Conservation (phyloP, 1,140 invertebrate genomes). For the Hermetia illucens region DNA sequence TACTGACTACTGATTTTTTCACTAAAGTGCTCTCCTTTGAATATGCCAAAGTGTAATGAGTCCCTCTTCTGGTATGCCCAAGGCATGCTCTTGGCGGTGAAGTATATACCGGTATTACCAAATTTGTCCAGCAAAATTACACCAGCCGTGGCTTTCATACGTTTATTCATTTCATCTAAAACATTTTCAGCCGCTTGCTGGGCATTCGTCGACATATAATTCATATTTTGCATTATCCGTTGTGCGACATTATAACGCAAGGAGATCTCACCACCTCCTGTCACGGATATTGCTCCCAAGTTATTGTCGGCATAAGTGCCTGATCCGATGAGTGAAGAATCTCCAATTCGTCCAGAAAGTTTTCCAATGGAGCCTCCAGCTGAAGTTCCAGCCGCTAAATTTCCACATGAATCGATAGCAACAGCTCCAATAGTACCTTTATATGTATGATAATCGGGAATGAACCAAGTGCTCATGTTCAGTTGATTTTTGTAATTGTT, state of each 20-base stretch:
- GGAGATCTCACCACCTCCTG: constrained; percentile 39
- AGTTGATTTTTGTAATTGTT: constrained; percentile 18
- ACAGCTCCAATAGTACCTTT: constrained; percentile 68
- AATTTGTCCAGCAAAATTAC: constrained; percentile 49
- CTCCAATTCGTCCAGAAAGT: constrained; percentile 65
- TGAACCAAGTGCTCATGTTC: not conserved
- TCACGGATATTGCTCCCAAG: constrained; percentile 55
- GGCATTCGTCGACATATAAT: constrained; percentile 3
- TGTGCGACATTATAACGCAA: constrained; percentile 16
- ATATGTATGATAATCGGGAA: not conserved
- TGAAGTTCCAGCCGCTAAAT: constrained; percentile 63
- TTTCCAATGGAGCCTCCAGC: constrained; percentile 77
- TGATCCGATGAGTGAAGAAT: constrained; percentile 54
- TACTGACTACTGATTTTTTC: too few species aligned
- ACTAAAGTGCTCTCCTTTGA: constrained; percentile 17
- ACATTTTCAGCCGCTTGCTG: constrained; percentile 6
- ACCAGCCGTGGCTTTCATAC: constrained; percentile 51
- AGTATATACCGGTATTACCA: constrained; percentile 50
- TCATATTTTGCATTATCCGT: constrained; percentile 7
- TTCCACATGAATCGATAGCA: constrained; percentile 51
- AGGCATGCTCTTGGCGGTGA: constrained; percentile 53
- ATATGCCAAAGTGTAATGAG: constrained; percentile 43
- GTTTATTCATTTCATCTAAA: constrained; percentile 38
- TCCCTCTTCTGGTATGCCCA: constrained; percentile 52
- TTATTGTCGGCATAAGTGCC: constrained; percentile 59